phyloP scores from a whole-genome alignment of 2,797 vertebrate genomes.

The Malacoctenus gilli region DNA sequence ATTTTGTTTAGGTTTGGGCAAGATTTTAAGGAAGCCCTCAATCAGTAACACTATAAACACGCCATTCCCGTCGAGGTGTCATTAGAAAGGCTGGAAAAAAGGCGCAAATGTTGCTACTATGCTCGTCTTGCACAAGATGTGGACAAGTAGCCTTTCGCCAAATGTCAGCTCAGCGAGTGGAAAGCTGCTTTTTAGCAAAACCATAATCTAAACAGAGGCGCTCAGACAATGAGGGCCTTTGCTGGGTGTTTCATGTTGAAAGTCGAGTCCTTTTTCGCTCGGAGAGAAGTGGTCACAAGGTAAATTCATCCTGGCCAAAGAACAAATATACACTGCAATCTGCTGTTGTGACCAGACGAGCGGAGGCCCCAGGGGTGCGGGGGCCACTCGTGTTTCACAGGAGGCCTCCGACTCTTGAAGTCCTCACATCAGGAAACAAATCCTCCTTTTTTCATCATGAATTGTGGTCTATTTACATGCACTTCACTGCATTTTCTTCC shows the following conservation, averaged over 20 bases:
- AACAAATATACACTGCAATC: slow-evolving; percentile 73
- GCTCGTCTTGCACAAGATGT: slow-evolving; percentile 68
- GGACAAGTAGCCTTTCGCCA: slow-evolving; percentile 63
- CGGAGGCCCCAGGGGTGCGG: slow-evolving; percentile 30
- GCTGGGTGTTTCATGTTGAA: slow-evolving; percentile 45
- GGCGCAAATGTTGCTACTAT: slow-evolving; percentile 61
- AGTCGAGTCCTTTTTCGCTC: slow-evolving; percentile 36
- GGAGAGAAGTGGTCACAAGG: slow-evolving; percentile 52
- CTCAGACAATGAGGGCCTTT: slow-evolving; percentile 58
- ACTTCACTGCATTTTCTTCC: not conserved
- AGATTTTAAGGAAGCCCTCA: slow-evolving; percentile 79
- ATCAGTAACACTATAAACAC: slow-evolving; percentile 79
- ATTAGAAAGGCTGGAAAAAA: slow-evolving; percentile 73
- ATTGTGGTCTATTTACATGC: no score
- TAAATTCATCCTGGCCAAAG: slow-evolving; percentile 59
- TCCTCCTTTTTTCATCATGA: no score
- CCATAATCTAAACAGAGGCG: slow-evolving; percentile 69
- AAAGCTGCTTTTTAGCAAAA: slow-evolving; percentile 67
- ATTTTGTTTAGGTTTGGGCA: slow-evolving; percentile 77
- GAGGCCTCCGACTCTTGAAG: no score
- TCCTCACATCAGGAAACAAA: no score
- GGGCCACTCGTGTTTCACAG: slow-evolving; percentile 2
- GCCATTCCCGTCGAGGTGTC: slow-evolving; percentile 73
- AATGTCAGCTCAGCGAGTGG: slow-evolving; percentile 62
- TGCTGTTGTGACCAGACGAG: slow-evolving; percentile 48